phyloP scores from a whole-genome alignment of 2,888 invertebrate genomes.

The Teinopalpus imperialis region DNA sequence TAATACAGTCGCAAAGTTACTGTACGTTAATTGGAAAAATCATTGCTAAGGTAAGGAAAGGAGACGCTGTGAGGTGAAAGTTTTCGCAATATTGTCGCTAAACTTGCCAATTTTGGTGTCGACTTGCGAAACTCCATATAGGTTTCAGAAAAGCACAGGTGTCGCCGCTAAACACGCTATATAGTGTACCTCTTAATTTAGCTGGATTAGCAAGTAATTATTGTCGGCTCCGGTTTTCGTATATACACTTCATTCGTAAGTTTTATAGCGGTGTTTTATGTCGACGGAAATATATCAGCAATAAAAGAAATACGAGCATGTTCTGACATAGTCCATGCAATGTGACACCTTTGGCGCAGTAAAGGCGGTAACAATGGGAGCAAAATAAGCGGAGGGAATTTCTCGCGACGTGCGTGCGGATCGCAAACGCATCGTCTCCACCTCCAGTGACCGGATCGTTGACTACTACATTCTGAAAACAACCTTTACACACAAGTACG shows the following conservation, averaged over 20 bases:
- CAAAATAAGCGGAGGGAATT: conserved; percentile 62
- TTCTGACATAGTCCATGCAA: conserved; percentile 66
- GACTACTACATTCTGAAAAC: conserved; percentile 17
- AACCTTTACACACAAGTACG: no score
- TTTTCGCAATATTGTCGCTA: conserved; percentile 72
- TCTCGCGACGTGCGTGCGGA: conserved; percentile 49
- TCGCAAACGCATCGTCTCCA: conserved; percentile 39
- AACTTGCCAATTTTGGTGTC: conserved; percentile 73
- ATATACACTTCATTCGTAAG: conserved; percentile 8
- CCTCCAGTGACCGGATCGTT: conserved; percentile 35
- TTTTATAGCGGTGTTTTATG: conserved; percentile 34
- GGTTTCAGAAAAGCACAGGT: conserved; percentile 45
- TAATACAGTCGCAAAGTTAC: no score
- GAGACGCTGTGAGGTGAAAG: conserved; percentile 43
- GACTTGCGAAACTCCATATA: conserved; percentile 75
- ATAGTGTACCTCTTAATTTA: conserved; percentile 12
- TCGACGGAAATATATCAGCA: conserved; percentile 54
- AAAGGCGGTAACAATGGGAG: conserved; percentile 59
- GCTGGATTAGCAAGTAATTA: conserved; percentile 28
- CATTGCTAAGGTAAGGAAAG: conserved; percentile 17
- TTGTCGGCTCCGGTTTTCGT: neutral
- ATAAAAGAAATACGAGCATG: conserved; percentile 47
- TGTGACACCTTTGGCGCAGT: conserved; percentile 73
- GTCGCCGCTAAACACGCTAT: conserved; percentile 21
- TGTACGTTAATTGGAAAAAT: conserved; percentile 17